These are phyloP conservation scores for Proisotoma minuta DNA, from an alignment of 2,888 invertebrate genomes.

Conservation along the genomic window DNA sequence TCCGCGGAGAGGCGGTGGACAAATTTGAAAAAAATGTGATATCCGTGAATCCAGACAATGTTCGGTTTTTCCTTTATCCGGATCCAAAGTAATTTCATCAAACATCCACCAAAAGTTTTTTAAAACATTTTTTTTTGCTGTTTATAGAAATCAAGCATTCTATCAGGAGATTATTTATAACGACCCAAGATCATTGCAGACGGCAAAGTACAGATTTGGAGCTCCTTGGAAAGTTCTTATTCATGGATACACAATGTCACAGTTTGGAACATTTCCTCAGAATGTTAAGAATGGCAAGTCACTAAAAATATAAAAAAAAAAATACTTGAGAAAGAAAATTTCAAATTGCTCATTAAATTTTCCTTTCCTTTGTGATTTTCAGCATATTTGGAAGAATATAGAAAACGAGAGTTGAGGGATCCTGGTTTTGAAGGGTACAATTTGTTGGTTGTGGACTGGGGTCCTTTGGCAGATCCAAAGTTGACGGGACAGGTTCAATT, in stretches of 20 bases:
- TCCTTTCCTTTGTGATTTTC: not conserved
- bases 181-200: slow-evolving; percentile 17
- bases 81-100: slow-evolving; percentile 19
- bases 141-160: slow-evolving; percentile 12
- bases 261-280: slow-evolving; percentile 26
- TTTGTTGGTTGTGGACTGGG: slow-evolving; percentile 31
- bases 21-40: slow-evolving; percentile 28
- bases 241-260: slow-evolving; percentile 32
- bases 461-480: slow-evolving; percentile 29
- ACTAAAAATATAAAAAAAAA: not conserved
- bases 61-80: slow-evolving; percentile 28
- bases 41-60: slow-evolving; percentile 27
- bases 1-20: not conserved
- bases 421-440: slow-evolving; percentile 15
- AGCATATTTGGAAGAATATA: slow-evolving; percentile 13
- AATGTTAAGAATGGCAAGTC: slow-evolving; percentile 27
- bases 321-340: not conserved
- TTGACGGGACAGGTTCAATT: slow-evolving; percentile 17
- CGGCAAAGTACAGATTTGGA: slow-evolving; percentile 10
- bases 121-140: not conserved
- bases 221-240: slow-evolving; percentile 27
- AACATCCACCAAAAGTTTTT: not conserved
- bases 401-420: not conserved
- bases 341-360: not conserved
- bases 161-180: slow-evolving; percentile 28